Percentiles rank a stretch among this genome's conserved stretches.
Conservation (phyloP, 1,140 invertebrate species). For the Lanistes nyassanus region DNA sequence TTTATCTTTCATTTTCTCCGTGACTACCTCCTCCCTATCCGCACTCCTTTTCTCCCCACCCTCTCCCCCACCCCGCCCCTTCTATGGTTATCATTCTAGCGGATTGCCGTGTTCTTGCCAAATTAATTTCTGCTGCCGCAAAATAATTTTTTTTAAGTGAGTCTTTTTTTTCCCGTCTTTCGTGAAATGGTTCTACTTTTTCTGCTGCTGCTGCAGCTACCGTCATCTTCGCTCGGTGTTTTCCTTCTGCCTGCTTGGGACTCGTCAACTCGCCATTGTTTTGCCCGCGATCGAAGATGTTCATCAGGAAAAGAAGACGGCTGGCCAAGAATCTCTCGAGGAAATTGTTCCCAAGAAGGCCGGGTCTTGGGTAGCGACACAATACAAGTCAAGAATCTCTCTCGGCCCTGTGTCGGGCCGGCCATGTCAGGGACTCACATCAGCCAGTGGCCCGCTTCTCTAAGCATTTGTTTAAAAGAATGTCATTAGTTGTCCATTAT, state of each 20-base stretch:
- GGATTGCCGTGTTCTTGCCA: neutral
- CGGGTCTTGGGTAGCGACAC: neutral
- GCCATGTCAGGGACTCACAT: neutral
- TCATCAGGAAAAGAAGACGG: neutral
- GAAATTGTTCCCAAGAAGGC: conserved; percentile 1
- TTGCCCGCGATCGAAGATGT: conserved; percentile 5
- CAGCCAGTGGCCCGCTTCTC: conserved; percentile 5
- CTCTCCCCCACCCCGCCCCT: too few relatives aligned
- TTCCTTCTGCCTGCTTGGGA: neutral
- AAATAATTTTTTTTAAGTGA: neutral
- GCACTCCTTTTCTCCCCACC: too few relatives aligned
- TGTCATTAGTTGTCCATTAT: conserved; percentile 11
- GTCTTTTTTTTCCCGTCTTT: neutral
- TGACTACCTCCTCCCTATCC: too few relatives aligned
- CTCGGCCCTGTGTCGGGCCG: neutral
- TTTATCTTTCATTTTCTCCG: conserved; percentile 14
- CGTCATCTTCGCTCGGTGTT: neutral
- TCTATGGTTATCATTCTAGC: neutral
- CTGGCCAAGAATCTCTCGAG: neutral
- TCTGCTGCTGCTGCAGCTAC: neutral
- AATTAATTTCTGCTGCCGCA: conserved; percentile 1
- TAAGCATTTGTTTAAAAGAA: conserved; percentile 12
- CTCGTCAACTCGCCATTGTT: conserved; percentile 7
- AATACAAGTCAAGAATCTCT: conserved; percentile 8
- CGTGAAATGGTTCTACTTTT: neutral